A percentile compares a stretch with the other conserved stretches of the same genome.
Conservation (phyloP, 2,888 invertebrate genomes). For the Heliconius cydno region DNA sequence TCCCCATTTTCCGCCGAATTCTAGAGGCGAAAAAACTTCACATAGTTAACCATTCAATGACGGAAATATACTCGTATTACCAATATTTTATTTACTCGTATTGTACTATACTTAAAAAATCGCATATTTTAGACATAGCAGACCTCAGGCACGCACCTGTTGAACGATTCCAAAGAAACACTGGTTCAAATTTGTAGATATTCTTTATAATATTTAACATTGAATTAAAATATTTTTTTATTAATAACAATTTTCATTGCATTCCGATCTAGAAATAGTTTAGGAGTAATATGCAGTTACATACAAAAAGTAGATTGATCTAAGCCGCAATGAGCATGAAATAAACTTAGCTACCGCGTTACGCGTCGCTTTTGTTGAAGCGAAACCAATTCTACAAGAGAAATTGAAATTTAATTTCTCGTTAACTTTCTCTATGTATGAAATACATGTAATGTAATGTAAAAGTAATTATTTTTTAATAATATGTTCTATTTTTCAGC, state of each 20-base stretch:
- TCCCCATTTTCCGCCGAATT: too few species aligned
- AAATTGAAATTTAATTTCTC: constrained; percentile 23
- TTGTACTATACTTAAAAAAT: too few species aligned
- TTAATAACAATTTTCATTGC: background rate
- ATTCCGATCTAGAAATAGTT: background rate
- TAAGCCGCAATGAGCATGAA: constrained; percentile 74
- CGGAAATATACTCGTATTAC: too few species aligned
- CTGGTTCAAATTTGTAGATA: too few species aligned
- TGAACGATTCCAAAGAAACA: too few species aligned
- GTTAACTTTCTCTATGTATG: constrained; percentile 7
- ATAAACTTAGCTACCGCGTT: constrained; percentile 76
- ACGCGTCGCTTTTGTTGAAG: constrained; percentile 57
- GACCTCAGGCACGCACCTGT: too few species aligned
- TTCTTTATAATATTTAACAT: too few species aligned
- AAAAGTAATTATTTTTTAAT: background rate
- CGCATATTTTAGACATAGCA: too few species aligned
- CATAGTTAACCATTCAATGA: too few species aligned
- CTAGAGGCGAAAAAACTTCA: too few species aligned
- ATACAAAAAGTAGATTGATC: constrained; percentile 30
- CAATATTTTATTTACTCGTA: too few species aligned
- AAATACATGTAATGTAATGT: background rate
- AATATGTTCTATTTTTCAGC: background rate
- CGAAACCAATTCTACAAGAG: constrained; percentile 40
- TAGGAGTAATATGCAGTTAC: constrained; percentile 27
- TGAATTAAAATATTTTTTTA: background rate